These are phyloP conservation scores for Dryobota labecula DNA, from an alignment of 2,888 invertebrate genomes.

Conservation along the genomic window DNA sequence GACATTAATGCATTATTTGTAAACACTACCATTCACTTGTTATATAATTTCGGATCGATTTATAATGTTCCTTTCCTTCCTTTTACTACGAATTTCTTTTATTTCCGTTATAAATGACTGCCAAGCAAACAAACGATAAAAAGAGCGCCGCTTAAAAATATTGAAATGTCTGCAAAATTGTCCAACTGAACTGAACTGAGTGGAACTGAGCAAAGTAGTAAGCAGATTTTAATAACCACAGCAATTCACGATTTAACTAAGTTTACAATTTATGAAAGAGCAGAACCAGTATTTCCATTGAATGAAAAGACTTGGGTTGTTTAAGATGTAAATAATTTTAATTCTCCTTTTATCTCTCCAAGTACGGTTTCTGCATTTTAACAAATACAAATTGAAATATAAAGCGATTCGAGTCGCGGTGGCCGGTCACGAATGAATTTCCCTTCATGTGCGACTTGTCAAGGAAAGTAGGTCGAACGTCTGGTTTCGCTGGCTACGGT, in stretches of 20 bases:
- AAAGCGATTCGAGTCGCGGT: conserved; percentile 68
- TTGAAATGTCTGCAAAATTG: conserved; percentile 6
- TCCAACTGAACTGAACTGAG: conserved; percentile 10
- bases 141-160: conserved; percentile 2
- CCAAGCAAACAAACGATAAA: conserved; percentile 3
- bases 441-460: conserved; percentile 81
- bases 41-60: conserved; percentile 46
- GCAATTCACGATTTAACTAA: conserved; percentile 22
- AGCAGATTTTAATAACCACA: conserved; percentile 25
- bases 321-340: conserved; percentile 21
- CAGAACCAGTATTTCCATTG: conserved; percentile 17
- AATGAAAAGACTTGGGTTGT: conserved; percentile 23
- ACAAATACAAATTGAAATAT: conserved; percentile 67
- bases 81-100: conserved; percentile 14
- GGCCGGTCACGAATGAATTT: conserved; percentile 79
- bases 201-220: conserved; percentile 1
- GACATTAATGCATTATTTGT: conserved; percentile 69
- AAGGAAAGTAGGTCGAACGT: conserved; percentile 85
- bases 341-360: conserved; percentile 16
- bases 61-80: conserved; percentile 26
- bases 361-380: conserved; percentile 51
- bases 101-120: not conserved
- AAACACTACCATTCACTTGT: conserved; percentile 60
- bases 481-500: conserved; percentile 77
- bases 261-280: conserved; percentile 21